Evolutionary conservation across 2,797 vertebrate species (phyloP), one percentile per base, ranked within the genome.

Genomic region (Gymnodraco acuticeps): DNA sequence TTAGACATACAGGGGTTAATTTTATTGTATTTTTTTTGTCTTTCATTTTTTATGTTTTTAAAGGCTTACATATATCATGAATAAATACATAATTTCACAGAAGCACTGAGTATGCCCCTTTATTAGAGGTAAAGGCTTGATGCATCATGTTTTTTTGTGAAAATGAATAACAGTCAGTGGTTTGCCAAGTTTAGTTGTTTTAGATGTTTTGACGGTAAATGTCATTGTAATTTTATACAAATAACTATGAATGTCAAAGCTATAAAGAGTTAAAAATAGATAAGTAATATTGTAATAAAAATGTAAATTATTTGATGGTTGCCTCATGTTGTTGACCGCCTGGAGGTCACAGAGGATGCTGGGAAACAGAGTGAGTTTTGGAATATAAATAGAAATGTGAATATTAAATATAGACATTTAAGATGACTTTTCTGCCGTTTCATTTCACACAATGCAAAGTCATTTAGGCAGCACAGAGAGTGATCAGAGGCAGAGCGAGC

Each of bases 391-490:
- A 74, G 42, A 38, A 7, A 7, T 38, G 8, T 38, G 33, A 38
- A 38, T 38, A 7, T 17, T 60, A 23, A 71, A 58, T 33, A 51
- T 3, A 65, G 1, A 75, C 20, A 55, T 5, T 58, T 54, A 70
- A 55, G 38, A 9, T 6, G 67, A 70, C 78, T 60, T 79, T 76
- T 15, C 19, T 69, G 45, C 70, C 4, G n/a, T 80, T 77, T 78
- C 42, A 77, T 77, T 71, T 51, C 3, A 10, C 16, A 42, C 5
- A 33, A 79, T 33, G 67, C 12, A 43, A 62, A 82, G 52, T 74
- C 48, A 51, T 70, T 70, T 54, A 16, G 47, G 68, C 52, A 12
- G 38, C 46, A 48, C n/a, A 23, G 52, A 10, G 68, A 78, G 46
- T 19, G 54, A 85, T 81, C 17, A 45, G 68, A 81, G 56, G 46